Evolutionary conservation across 1,140 invertebrate genomes (phyloP), one percentile per base, ranked within the genome.

Genomic region (Trichogramma pretiosum): DNA sequence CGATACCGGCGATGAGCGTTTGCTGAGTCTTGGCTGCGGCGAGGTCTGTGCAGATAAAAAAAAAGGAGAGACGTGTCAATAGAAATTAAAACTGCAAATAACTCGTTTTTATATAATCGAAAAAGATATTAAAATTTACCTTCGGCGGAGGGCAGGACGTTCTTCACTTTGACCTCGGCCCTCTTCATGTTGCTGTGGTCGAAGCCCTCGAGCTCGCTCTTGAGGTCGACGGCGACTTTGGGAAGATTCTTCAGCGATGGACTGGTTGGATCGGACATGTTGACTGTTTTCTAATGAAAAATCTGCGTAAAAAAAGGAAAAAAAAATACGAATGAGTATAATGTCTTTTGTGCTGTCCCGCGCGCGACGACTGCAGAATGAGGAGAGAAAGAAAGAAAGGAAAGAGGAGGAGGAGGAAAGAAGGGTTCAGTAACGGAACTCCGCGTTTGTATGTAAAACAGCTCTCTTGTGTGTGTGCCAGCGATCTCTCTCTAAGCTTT

Each of bases 161-260:
- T 87, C 65, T 93, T 93, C 62, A 93, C 89, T 50, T 85, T 79
- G 35, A 88, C 92, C 51, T 83, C 79, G 7, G 87, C 83, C 56
- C 89, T 85, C 63, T 89, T 89, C 67, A 94, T 78, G 52, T 82
- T 80, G 47, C 83, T 82, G 14, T 81, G 76, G 60, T 90, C 87
- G 74, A 93, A 93, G 9, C 81, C 80, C 68, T 92, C 87, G 55
- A 93, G 72, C 70, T 93, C 85, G 63, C 80, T 87, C 69, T 93
- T 93, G 39, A 94, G 75, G 65, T 89, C 86, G 28, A 79, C 76
- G 45, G 85, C 85, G 45, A 93, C 88, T 77, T 91, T 91, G 48
- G 89, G 89, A 42, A 93, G 76, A 69, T 93, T 86, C 74, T 93
- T 89, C 38, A 91, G 77, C 58, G 82, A 80, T 67, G 87, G 86